Evolutionary conservation across 1,140 invertebrate genomes (phyloP), one percentile per base, ranked within the genome.

Genomic region (Cardiocondyla obscurior): DNA sequence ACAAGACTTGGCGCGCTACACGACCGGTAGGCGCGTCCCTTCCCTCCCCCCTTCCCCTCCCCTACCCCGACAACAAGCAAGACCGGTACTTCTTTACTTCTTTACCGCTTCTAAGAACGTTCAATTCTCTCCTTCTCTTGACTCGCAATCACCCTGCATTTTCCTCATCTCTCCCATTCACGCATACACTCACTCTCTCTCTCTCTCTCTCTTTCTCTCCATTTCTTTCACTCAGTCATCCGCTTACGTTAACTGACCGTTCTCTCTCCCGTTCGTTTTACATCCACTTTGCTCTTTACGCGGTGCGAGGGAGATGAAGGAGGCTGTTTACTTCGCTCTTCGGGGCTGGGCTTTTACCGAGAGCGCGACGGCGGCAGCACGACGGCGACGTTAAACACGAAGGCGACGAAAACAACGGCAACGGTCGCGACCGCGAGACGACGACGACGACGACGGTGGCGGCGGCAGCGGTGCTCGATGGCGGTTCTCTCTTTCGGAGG

Each of bases 381-480:
- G 39, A 58, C 51, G 19, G 14, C 14, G 19, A 60, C 39, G 79
- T 73, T 3, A 16, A 70, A n/a, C 53, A 28, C 76, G 76, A 39
- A 65, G 51, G 36, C 12, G 28, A 16, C 36, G 42, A 33, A 46
- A 7, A 30, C 22, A 36, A 28, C 39, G 39, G 60, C 5, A 3
- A 36, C 8, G 36, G 57, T 5, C n/a, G 44, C 12, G 39, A 70
- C 33, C 19, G 42, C 44, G 30, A 30, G 19, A 51, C 22, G 46
- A 53, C 30, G 53, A 83, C 14, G 36, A 73, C n/a, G 44, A 46
- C 62, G 49, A 51, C 30, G 55, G 72, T 70, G 22, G 81, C 51
- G 58, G 51, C 51, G 85, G 70, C 22, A 81, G 72, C 51, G 77
- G 42, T 87, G 57, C 36, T 60, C 25, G 82, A 88, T 88, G 86